Base-by-base conservation (phyloP, 1,140 invertebrate genomes). In the Drosophila insularis region DNA sequence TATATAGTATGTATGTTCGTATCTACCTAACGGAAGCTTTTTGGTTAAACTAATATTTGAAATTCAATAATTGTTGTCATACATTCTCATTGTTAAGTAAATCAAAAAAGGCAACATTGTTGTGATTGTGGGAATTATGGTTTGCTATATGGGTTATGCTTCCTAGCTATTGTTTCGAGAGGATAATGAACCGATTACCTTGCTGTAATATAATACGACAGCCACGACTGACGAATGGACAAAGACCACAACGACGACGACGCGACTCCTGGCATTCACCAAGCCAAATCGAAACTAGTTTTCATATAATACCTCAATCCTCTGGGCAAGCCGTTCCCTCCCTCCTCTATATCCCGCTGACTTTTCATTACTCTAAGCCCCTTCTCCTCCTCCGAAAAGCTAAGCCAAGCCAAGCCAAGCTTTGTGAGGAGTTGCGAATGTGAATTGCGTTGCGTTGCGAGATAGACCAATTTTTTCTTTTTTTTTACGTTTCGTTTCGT, bases 101-200 rank as follows among this genome's bases (percentile, higher is more conserved):
- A 50, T 50, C 43, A 58, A 58, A 58, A 58, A 39, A 59, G 56
- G n/a, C 21, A 46, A 43, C 43, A 50, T 50, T 37, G 35, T 37
- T 37, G 35, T 3, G 11, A 13, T 13, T 37, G 35, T 50, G 43
- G 43, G 19, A 50, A 50, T 50, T 21, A 50, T 21, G 17, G 17
- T 21, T 40, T 50, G 58, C 13, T 66, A 70, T 86, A 54, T 87
- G 84, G 82, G 84, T 89, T 69, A 58, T 60, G 78, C 74, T 87
- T 87, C 84, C 84, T 87, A 89, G 80, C 84, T 80, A 87, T 87
- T 87, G 84, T 87, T 79, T 71, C 19, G 11, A 55, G 73, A 87
- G 84, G 84, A 87, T 87, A 87, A 80, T 85, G 80, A 87, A 80
- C 84, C 84, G 79, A 71, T 81, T 81, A 87, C 75, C 69, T 63